Evolutionary conservation across 2,797 vertebrate species (phyloP).

Genomic region (Eulemur mongoz): DNA sequence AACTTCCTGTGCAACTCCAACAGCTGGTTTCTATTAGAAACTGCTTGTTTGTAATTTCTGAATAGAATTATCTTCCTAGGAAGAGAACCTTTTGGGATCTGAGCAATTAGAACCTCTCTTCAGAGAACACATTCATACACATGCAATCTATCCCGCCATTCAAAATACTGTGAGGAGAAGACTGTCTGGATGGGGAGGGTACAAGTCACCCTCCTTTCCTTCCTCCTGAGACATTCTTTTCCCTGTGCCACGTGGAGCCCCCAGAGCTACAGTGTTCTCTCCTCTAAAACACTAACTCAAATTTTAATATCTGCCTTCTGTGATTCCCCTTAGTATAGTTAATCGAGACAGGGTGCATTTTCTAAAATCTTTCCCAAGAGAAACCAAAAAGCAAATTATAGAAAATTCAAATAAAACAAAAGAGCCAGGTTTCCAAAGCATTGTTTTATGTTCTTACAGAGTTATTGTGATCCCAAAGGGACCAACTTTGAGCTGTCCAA

Average conservation of each 20-base stretch:
- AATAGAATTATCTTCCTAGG: neutral
- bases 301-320: neutral
- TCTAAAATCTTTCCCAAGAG: conserved; percentile 20
- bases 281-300: neutral
- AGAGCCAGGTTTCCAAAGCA: neutral
- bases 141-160: neutral
- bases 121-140: neutral
- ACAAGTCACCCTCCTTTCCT: neutral
- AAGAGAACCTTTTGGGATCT: neutral
- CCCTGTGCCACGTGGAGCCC: neutral
- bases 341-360: neutral
- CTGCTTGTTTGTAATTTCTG: neutral
- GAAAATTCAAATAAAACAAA: conserved; percentile 8
- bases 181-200: neutral
- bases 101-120: neutral
- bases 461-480: neutral
- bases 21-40: neutral
- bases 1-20: neutral
- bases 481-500: neutral
- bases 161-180: neutral
- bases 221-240: neutral
- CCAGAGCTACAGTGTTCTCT: neutral
- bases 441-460: neutral
- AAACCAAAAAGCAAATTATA: neutral
- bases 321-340: neutral